phyloP scores from a whole-genome alignment of 2,888 invertebrate species.

The Acrobasis consociella region DNA sequence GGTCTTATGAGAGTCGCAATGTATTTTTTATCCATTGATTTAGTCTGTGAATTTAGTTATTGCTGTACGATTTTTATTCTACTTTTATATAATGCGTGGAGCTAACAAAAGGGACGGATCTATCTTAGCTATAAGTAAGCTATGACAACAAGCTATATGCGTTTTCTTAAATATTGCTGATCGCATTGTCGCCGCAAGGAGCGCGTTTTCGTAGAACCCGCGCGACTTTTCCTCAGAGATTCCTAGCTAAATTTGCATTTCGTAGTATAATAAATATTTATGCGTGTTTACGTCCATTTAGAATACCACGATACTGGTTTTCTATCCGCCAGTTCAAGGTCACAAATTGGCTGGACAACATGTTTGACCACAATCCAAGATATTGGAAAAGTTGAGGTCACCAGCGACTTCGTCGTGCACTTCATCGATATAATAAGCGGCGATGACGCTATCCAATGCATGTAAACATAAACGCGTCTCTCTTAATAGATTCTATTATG shows the following conservation, averaged over 20 bases:
- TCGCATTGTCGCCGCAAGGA: no score
- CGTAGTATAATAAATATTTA: conserved; percentile 5
- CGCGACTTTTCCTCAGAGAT: no score
- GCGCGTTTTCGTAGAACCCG: no score
- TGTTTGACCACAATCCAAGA: conserved; percentile 41
- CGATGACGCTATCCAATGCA: conserved; percentile 49
- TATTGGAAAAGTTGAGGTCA: conserved; percentile 55
- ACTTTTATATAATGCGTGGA: no score
- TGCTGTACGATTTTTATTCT: no score
- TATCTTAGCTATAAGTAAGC: no score
- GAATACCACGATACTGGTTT: conserved; percentile 51
- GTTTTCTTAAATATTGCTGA: no score
- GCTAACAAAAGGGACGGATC: no score
- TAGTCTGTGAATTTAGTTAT: no score
- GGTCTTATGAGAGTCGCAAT: no score
- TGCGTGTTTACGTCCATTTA: conserved; percentile 30
- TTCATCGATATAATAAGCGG: conserved; percentile 64
- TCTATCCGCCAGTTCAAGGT: conserved; percentile 44
- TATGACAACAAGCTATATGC: no score
- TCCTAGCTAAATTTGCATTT: background rate
- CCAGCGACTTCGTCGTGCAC: conserved; percentile 38
- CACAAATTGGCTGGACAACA: conserved; percentile 42
- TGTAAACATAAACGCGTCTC: conserved; percentile 35
- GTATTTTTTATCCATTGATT: no score
- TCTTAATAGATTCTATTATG: background rate